These are phyloP conservation scores for Cygnus atratus DNA, from an alignment of 2,113 vertebrate genomes.

Conservation along the genomic window DNA sequence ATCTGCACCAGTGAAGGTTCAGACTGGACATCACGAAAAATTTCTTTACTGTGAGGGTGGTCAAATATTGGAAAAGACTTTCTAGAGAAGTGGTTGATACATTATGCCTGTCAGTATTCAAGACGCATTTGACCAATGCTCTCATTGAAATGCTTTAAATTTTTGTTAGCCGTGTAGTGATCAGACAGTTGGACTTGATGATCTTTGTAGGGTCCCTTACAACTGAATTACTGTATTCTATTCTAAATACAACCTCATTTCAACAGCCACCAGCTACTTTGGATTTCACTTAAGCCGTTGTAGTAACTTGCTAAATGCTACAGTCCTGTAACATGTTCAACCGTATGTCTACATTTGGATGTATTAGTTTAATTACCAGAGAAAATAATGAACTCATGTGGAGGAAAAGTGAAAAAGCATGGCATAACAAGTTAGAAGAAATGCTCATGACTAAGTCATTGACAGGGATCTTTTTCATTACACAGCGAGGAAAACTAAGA, in stretches of 20 bases:
- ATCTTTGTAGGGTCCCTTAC: background rate
- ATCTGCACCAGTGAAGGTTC: too few species aligned
- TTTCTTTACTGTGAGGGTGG: background rate
- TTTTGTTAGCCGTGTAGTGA: background rate
- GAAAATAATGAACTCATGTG: background rate
- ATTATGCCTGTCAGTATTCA: background rate
- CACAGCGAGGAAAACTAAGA: background rate
- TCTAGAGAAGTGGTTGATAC: background rate
- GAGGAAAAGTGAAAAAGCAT: background rate
- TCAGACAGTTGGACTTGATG: background rate
- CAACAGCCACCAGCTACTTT: background rate
- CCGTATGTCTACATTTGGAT: background rate
- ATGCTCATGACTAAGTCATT: fast-evolving
- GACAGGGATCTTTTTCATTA: background rate
- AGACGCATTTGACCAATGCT: background rate
- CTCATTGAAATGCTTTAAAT: background rate
- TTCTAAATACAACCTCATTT: background rate
- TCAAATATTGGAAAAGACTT: background rate
- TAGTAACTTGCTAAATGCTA: background rate
- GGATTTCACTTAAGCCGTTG: background rate
- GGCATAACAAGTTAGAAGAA: background rate
- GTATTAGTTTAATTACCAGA: background rate
- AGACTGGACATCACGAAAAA: too few species aligned
- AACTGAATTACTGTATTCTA: background rate
- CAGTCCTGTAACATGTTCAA: too few species aligned